Base-by-base conservation (phyloP, 2,888 invertebrate genomes). In the Pandemis heparana region DNA sequence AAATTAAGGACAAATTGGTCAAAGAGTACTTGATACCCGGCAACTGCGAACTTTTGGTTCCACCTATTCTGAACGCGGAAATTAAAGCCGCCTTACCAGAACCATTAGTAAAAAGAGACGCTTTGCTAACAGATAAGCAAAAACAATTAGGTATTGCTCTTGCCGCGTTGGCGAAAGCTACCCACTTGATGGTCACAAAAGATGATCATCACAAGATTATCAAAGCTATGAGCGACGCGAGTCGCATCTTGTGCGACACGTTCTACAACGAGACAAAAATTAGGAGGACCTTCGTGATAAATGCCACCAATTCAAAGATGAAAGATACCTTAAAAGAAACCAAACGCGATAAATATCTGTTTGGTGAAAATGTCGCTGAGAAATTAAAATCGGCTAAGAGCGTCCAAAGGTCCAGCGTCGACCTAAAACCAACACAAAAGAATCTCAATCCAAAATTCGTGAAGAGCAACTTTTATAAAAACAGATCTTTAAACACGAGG, bases 11-110 rank as follows among this genome's bases (percentile, higher is more conserved):
- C 16, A 70, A 62, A 12, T 32, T 70, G n/a, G 5, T 18, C 5
- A n/a, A 70, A 62, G 16, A 70, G 12, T 70, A 70, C 39, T 23
- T 70, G 7, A 38, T 70, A 8, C 70, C 70, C 12, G 38, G 18
- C 18, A 70, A 70, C 23, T 70, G 70, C 18, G 23, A 62, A 9
- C 8, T 70, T 9, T 32, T 70, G 14, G n/a, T 51, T 9, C 12
- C 56, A 0, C 70, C 63, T 7, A 18, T 12, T 14, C 10, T 70
- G 12, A 70, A 70, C 41, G 32, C 70, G 9, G 63, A 70, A n/a
- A 41, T 53, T 2, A 63, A 62, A 43, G 70, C 63, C 9, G 70
- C 62, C 9, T 6, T 70, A 7, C 39, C 70, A 7, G 70, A 70
- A 39, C 16, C 65, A 18, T n/a, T 66, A 12, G 53, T 66, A 12